These are phyloP conservation scores for Thamnophis elegans DNA, from an alignment of 2,797 vertebrate species.

Conservation along the genomic window DNA sequence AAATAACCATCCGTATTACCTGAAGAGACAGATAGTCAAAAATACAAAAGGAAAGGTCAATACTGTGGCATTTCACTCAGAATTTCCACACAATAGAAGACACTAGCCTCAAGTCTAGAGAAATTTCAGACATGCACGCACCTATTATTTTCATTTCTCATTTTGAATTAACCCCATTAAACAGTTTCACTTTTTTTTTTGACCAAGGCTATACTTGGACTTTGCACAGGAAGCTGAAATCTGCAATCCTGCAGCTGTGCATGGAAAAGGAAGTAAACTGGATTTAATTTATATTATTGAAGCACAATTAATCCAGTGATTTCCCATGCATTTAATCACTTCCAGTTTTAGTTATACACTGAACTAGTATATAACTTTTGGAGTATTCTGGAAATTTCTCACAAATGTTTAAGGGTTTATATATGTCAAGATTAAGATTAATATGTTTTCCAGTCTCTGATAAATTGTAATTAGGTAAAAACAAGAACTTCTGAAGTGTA, in stretches of 20 bases:
- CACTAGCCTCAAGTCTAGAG: background rate
- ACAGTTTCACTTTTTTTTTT: background rate
- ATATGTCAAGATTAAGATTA: background rate
- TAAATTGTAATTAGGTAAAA: background rate
- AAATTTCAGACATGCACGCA: too few species aligned
- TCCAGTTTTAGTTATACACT: background rate
- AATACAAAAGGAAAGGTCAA: background rate
- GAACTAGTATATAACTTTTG: background rate
- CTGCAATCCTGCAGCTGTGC: background rate
- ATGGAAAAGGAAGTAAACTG: background rate
- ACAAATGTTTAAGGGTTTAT: background rate
- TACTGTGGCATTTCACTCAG: background rate
- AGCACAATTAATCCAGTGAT: background rate
- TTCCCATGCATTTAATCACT: background rate
- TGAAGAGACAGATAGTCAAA: slow-evolving; percentile 54
- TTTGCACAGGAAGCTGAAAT: background rate
- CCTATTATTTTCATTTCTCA: background rate
- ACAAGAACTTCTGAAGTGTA: background rate
- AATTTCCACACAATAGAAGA: background rate
- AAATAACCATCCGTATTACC: slow-evolving; percentile 87
- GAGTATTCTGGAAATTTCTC: background rate
- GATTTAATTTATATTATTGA: background rate
- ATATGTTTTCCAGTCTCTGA: background rate
- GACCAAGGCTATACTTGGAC: background rate
- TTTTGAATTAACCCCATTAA: background rate